Conservation (phyloP, 1,140 invertebrate genomes). For the Cherax destructor region DNA sequence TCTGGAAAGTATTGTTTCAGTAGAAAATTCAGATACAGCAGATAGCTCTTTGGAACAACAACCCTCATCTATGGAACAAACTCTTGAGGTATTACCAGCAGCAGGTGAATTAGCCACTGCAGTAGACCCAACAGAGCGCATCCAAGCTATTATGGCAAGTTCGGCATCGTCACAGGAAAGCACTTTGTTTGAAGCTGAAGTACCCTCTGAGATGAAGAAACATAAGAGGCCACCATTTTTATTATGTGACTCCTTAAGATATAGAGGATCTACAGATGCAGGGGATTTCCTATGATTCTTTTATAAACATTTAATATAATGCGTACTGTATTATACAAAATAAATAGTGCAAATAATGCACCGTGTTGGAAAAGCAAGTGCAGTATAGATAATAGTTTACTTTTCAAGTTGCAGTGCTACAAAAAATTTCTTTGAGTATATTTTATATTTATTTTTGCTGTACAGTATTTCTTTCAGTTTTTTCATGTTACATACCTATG, state of each 20-base stretch:
- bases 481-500: neutral
- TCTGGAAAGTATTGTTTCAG: slow-evolving; percentile 48
- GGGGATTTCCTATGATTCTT: slow-evolving; percentile 40
- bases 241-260: slow-evolving; percentile 43
- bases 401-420: neutral
- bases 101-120: neutral
- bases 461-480: neutral
- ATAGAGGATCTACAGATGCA: slow-evolving; percentile 48
- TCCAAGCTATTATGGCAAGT: slow-evolving; percentile 21
- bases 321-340: neutral
- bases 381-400: neutral
- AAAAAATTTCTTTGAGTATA: neutral
- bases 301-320: neutral
- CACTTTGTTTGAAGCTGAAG: neutral
- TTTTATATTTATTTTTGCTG: neutral
- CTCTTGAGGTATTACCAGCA: neutral
- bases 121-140: slow-evolving; percentile 19
- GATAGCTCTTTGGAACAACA: slow-evolving; percentile 16
- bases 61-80: neutral
- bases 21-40: slow-evolving; percentile 34
- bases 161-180: neutral
- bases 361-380: no score
- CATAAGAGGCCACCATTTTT: slow-evolving; percentile 43
- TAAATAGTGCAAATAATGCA: no score
- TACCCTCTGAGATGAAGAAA: slow-evolving; percentile 13